Base-by-base conservation (phyloP, 2,113 vertebrate species). In the Abramis brama region DNA sequence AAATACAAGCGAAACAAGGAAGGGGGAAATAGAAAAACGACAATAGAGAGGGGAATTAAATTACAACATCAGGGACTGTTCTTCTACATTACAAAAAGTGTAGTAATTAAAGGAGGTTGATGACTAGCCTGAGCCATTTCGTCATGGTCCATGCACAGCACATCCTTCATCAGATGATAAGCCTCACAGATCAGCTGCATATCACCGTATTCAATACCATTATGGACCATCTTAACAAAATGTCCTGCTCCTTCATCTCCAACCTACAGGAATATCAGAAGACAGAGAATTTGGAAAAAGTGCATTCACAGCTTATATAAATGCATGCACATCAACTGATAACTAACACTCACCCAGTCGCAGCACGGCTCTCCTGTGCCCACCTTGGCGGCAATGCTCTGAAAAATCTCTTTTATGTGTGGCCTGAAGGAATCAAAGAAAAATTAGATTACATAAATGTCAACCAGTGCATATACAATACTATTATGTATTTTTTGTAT, bases 151-250 rank as follows among this genome's bases (percentile, higher is more conserved):
- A 99, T 96, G 21, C 90, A 92, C 91, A 99, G 89, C 2, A 98
- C 91, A 0, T 99, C 98, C n/a, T 96, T 98, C 98, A 99, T 99
- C 88, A 99, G 92, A 89, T 99, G 98, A 89, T 99, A 99, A 4
- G 98, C 98, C 91, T 99, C 98, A 25, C 97, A 99, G 91, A 99
- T 99, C 70, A 99, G 94, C 95, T 99, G 98, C 98, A 99, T 99
- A 92, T 99, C 98, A 0, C 98, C 98, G 0, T 99, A 99, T 89
- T 99, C 98, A 0, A 99, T 99, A n/a, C 98, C 98, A 0, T 99
- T 99, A 90, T 99, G 98, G 64, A 99, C 98, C 98, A 99, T 99
- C 95, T 99, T 99, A 87, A 99, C 98, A 71, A 98, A 99, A 91
- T 99, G 98, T 0, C 98, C 98, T 0, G 98, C 95, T 0, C 98